Base-by-base conservation (phyloP, 2,113 vertebrate genomes). In the Sturnus vulgaris region DNA sequence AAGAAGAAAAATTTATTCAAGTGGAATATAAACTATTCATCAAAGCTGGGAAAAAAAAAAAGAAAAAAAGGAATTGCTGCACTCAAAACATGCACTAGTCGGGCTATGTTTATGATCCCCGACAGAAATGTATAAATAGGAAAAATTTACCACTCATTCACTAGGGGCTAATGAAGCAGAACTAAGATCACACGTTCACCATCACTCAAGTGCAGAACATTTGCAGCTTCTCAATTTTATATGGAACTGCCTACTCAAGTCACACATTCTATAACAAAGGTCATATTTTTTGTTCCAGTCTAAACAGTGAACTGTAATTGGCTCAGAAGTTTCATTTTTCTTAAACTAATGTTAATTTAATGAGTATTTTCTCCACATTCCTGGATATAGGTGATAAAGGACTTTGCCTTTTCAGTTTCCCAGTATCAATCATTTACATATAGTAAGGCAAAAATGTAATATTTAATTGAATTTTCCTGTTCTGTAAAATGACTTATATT, bases 281-380 rank as follows among this genome's bases (percentile, higher is more conserved):
- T 93, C 60, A 78, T 96, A 95, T 94, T 88, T 69, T 93, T 47
- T 82, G 47, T 82, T 93, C 95, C 85, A 90, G 77, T 95, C 94
- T 95, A 97, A 97, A 96, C 40, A 93, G 91, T 93, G 96, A 96
- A 96, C 94, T 97, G 96, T 97, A 98, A 98, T 98, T 97, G 95
- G 94, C 94, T 83, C 30, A 40, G 79, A 97, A 98, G 93, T 98
- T 98, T 96, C 47, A 92, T 97, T 98, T 98, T 98, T 92, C 97
- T 97, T 97, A 97, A 97, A 95, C 63, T 97, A 96, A 98, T 97
- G 92, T 97, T 98, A 97, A 98, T 98, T 98, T 98, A 98, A 98
- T 98, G 97, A 97, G 92, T 77, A 87, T 96, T 96, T 96, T 96
- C 88, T 95, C 94, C 93, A 94, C 80, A 96, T 96, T 95, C 90